Percentiles rank a stretch among this genome's conserved stretches.
Evolutionary conservation across 2,797 vertebrate species (phyloP).

Genomic region (Acanthis flammea): DNA sequence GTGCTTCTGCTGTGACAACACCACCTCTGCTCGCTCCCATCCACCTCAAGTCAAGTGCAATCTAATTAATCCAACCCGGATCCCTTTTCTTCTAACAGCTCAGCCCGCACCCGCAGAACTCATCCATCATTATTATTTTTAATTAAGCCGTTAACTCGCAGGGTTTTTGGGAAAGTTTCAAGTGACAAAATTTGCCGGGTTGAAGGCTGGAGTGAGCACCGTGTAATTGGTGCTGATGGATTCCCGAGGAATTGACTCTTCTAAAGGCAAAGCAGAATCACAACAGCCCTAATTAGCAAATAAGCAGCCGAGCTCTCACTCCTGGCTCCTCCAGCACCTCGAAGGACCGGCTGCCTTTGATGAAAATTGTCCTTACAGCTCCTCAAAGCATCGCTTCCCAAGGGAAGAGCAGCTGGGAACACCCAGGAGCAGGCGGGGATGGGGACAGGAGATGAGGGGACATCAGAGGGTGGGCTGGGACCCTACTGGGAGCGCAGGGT

Average conservation of each 20-base stretch:
- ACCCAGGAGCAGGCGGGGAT: neutral
- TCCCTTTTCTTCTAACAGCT: neutral
- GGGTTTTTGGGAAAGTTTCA: neutral
- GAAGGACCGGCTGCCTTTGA: neutral
- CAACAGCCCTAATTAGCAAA: conserved; percentile 8
- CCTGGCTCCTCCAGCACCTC: conserved; percentile 45
- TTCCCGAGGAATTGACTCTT: neutral
- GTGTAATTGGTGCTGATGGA: conserved; percentile 26
- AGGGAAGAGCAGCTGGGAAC: neutral
- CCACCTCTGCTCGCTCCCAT: neutral
- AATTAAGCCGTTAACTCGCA: conserved; percentile 54
- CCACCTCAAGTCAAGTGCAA: neutral
- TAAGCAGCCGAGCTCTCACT: neutral
- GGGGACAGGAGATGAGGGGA: neutral
- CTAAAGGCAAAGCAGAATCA: neutral
- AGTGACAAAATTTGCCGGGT: neutral
- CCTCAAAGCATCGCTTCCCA: neutral
- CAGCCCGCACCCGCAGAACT: conserved; percentile 12
- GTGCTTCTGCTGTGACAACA: neutral
- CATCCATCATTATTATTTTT: conserved; percentile 24
- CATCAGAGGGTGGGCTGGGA: neutral
- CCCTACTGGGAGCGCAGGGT: neutral
- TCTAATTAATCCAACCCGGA: conserved; percentile 19
- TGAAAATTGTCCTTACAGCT: neutral
- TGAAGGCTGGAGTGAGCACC: neutral